Percentiles rank a stretch among this genome's conserved stretches.
These are phyloP conservation scores for Ectemnius cavifrons DNA, from an alignment of 2,888 invertebrate species.

Conservation along the genomic window DNA sequence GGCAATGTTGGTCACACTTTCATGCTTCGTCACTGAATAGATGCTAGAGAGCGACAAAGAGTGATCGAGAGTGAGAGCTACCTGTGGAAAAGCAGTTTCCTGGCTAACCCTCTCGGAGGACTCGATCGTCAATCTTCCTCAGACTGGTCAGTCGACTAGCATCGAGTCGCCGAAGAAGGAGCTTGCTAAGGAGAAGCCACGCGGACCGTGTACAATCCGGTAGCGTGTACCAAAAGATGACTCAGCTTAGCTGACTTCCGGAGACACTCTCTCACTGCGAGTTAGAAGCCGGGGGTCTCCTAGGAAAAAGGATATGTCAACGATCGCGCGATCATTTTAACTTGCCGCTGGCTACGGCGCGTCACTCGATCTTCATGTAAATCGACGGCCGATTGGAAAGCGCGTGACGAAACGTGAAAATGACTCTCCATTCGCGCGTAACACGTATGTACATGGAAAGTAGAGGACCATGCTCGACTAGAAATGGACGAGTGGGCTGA, in stretches of 20 bases:
- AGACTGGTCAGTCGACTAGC: neutral
- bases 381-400: slow-evolving; percentile 18
- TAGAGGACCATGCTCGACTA: no score
- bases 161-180: neutral
- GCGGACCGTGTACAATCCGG: neutral
- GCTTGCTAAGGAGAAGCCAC: slow-evolving; percentile 7
- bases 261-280: neutral
- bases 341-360: neutral
- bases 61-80: neutral
- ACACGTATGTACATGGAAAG: neutral
- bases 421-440: neutral
- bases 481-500: no score
- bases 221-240: neutral
- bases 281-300: neutral
- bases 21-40: slow-evolving; percentile 12
- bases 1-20: neutral
- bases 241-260: neutral
- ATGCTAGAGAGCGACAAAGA: slow-evolving; percentile 6
- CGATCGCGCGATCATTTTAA: slow-evolving; percentile 2
- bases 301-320: neutral
- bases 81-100: slow-evolving; percentile 42
- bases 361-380: slow-evolving; percentile 26
- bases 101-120: slow-evolving; percentile 8
- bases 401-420: neutral
- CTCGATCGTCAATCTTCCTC: slow-evolving; percentile 55